Evolutionary conservation across 2,888 invertebrate genomes (phyloP).

Genomic region (Polylopha cassiicola): DNA sequence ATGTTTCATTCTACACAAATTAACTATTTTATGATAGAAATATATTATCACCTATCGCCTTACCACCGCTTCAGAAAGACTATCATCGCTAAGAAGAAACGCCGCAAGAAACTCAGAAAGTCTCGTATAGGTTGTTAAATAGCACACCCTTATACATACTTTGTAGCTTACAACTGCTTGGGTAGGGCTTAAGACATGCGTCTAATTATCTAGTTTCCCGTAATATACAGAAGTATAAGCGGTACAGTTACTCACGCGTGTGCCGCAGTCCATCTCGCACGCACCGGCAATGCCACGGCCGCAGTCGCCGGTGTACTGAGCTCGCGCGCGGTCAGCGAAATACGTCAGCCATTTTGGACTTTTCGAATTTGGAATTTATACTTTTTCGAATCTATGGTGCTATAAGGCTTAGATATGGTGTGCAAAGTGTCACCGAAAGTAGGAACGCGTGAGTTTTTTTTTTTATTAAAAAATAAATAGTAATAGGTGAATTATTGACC

Average conservation of each 20-base stretch:
- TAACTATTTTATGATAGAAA: no score
- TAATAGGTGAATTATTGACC: not conserved
- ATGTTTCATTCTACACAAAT: no score
- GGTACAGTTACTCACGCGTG: not conserved
- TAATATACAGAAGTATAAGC: not conserved
- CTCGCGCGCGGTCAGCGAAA: slow-evolving; percentile 12
- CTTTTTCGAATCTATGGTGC: slow-evolving; percentile 21
- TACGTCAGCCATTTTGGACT: slow-evolving; percentile 22
- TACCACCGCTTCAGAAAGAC: no score
- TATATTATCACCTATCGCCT: no score
- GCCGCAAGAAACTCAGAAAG: no score
- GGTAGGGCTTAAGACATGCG: no score
- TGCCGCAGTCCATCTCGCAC: slow-evolving; percentile 2
- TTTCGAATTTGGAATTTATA: slow-evolving; percentile 24
- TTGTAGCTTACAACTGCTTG: no score
- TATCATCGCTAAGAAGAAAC: no score
- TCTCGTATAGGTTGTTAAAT: no score
- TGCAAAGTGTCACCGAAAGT: slow-evolving; percentile 57
- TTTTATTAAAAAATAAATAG: slow-evolving; percentile 8
- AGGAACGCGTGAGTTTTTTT: slow-evolving; percentile 46
- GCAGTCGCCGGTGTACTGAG: slow-evolving; percentile 15
- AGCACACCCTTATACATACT: no score
- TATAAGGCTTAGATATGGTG: slow-evolving; percentile 46
- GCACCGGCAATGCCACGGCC: slow-evolving; percentile 16
- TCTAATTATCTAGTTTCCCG: no score